Conservation (phyloP, 2,888 invertebrate species). For the Formica aserva region DNA sequence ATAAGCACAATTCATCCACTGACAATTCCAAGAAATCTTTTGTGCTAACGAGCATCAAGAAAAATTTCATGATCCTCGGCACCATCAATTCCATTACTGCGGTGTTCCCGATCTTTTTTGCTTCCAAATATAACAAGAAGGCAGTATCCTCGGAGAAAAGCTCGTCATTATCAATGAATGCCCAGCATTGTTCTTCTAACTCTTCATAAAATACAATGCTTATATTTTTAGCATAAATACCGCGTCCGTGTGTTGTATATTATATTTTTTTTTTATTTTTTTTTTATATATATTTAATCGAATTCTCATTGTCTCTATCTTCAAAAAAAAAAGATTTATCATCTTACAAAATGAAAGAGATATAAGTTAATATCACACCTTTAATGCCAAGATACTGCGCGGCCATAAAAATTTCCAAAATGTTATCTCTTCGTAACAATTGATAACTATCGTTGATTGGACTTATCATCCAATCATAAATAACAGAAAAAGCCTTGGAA, state of each 20-base stretch:
- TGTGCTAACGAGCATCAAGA: slow-evolving; percentile 91
- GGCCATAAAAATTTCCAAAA: slow-evolving; percentile 91
- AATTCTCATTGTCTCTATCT: not conserved
- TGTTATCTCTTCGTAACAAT: slow-evolving; percentile 89
- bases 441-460: slow-evolving; percentile 89
- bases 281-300: not conserved
- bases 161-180: slow-evolving; percentile 90
- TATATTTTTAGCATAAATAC: not conserved
- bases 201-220: slow-evolving; percentile 85
- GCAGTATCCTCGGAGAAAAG: slow-evolving; percentile 92
- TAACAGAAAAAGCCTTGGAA: slow-evolving; percentile 89
- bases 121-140: slow-evolving; percentile 89
- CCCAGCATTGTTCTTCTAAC: slow-evolving; percentile 92
- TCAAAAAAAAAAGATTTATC: not conserved
- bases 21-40: slow-evolving; percentile 90
- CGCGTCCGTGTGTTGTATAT: not conserved
- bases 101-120: slow-evolving; percentile 87
- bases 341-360: not conserved
- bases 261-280: not conserved
- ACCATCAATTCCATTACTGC: slow-evolving; percentile 91
- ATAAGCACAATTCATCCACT: slow-evolving; percentile 89
- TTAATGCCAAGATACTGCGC: slow-evolving; percentile 91
- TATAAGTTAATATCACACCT: slow-evolving; percentile 84
- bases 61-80: slow-evolving; percentile 91
- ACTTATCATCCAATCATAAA: slow-evolving; percentile 94